Evolutionary conservation across 2,797 vertebrate genomes (phyloP), one percentile per base, ranked within the genome.

Genomic region (Apogon talboti): DNA sequence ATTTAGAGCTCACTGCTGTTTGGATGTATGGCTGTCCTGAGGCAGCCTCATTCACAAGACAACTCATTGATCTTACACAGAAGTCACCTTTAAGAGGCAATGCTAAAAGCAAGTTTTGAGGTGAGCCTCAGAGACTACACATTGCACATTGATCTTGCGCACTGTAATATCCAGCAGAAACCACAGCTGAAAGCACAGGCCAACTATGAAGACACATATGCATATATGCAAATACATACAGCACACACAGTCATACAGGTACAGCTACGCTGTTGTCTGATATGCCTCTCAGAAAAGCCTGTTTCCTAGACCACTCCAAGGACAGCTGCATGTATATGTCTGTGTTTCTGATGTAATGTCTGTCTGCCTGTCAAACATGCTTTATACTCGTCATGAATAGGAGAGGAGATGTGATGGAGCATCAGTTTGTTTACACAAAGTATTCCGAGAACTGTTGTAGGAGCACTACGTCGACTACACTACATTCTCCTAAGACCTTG

Each of bases 1-100:
- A 88, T 86, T 88, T 87, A 81, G 85, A 78, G 82, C 74, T 77
- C 65, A 74, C 76, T 81, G 76, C 79, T 79, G 79, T 81, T 80
- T 78, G 74, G 71, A 87, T 86, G 81, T 79, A 82, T 77, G 84
- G 82, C 60, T 77, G 50, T 89, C 86, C 84, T 76, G 67, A 84
- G 83, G 82, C 84, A 7, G 74, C 60, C 74, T 75, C 72, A 44
- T 64, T 82, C 74, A 83, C 83, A 74, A 82, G 79, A 83, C 82
- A 84, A 83, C 79, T 64, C 82, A 87, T 85, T 78, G 85, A 88
- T 91, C 85, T 82, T 63, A 64, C 8, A 8, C 73, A 74, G 70
- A 80, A 86, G 84, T 90, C 82, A 91, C 86, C 82, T 90, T 84
- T 82, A 77, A 80, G 79, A 54, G 0, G 42, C 28, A 19, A 48